phyloP scores from a whole-genome alignment of 2,797 vertebrate genomes.

The Clarias platycephalus region DNA sequence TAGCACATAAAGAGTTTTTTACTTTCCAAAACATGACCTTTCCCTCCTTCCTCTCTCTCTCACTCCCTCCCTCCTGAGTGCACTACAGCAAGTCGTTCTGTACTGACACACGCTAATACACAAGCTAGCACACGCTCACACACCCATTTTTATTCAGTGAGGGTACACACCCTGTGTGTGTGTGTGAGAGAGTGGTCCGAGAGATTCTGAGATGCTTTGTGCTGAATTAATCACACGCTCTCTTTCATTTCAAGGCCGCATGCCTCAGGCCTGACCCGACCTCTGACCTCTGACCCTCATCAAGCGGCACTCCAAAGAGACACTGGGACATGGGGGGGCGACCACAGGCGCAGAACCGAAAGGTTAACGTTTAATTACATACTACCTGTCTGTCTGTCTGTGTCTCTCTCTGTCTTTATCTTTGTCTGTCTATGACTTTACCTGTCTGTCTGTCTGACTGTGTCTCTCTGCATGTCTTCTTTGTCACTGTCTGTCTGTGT shows the following conservation, averaged over 20 bases:
- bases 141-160: neutral
- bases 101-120: conserved; percentile 5
- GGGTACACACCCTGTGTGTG: conserved; percentile 9
- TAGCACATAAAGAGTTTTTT: conserved; percentile 57
- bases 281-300: conserved; percentile 16
- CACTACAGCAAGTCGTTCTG: neutral
- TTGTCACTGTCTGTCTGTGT: neutral
- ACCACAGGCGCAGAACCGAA: neutral
- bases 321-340: neutral
- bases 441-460: neutral
- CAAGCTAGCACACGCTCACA: conserved; percentile 18
- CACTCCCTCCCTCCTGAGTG: conserved; percentile 2
- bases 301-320: neutral
- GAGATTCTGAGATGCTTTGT: neutral
- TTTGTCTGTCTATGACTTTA: neutral
- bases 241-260: conserved; percentile 1
- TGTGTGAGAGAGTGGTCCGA: neutral
- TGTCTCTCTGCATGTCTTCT: neutral
- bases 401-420: neutral
- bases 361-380: neutral
- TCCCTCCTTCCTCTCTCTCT: conserved; percentile 32
- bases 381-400: neutral
- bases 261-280: conserved; percentile 9
- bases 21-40: conserved; percentile 41
- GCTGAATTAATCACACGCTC: neutral